Conservation (phyloP, 2,888 invertebrate genomes). For the Brachynemurus nebulosus region DNA sequence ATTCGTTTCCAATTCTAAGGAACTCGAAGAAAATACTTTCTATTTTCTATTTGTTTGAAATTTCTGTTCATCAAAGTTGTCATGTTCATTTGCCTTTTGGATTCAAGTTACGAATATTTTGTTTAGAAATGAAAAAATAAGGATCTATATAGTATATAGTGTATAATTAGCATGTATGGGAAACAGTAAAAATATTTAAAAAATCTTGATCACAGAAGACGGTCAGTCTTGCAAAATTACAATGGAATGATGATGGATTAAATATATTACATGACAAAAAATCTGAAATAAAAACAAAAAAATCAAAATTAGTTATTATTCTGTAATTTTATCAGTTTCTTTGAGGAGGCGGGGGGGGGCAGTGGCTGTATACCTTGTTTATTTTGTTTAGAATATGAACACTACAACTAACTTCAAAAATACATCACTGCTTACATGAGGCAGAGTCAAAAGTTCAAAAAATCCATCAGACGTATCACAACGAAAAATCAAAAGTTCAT, state of each 20-base stretch:
- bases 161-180: conserved; percentile 4
- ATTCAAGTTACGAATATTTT: background rate
- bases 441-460: no score
- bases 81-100: conserved; percentile 5
- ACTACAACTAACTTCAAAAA: no score
- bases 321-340: no score
- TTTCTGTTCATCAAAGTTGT: conserved; percentile 4
- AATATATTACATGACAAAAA: background rate
- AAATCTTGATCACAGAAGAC: conserved; percentile 8
- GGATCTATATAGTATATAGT: conserved; percentile 1
- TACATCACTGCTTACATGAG: no score
- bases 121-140: background rate
- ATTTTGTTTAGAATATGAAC: no score
- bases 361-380: no score
- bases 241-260: conserved; percentile 7
- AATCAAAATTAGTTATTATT: no score
- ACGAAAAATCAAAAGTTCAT: no score
- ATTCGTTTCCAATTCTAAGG: conserved; percentile 15
- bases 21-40: background rate
- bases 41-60: background rate
- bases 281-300: background rate
- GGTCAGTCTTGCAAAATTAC: conserved; percentile 8
- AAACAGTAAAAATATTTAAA: background rate
- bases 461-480: no score
- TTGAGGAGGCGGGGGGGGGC: no score